Evolutionary conservation across 2,113 vertebrate species (phyloP).

Genomic region (Sapayoa aenigma): DNA sequence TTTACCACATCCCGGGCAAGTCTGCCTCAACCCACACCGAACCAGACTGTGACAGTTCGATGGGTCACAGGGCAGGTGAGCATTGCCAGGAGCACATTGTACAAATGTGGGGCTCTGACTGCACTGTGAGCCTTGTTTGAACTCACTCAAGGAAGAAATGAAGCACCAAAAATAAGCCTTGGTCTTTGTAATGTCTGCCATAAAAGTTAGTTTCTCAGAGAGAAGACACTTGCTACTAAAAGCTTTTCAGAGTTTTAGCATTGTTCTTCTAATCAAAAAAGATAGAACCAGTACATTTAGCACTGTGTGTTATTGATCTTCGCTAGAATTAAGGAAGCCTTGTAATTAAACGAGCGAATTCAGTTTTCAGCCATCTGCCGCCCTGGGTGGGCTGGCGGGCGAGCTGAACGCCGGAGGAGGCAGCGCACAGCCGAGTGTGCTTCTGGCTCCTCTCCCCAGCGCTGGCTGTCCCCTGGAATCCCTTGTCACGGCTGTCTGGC

Average conservation of each 20-base stretch:
- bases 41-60: accelerated
- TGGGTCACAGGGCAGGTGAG: neutral
- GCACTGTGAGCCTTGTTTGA: accelerated
- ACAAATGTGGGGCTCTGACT: neutral
- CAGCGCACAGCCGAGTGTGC: neutral
- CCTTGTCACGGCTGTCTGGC: neutral
- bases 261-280: neutral
- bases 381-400: accelerated
- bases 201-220: neutral
- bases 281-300: neutral
- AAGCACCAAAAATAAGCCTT: accelerated
- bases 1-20: neutral
- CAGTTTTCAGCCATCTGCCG: neutral
- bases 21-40: neutral
- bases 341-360: neutral
- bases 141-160: neutral
- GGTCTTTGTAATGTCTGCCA: neutral
- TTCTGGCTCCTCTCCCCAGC: neutral
- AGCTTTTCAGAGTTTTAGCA: neutral
- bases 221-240: neutral
- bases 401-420: neutral
- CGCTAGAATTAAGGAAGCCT: neutral
- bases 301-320: accelerated
- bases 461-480: neutral
- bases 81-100: neutral